phyloP scores from a whole-genome alignment of 2,797 vertebrate species.

The Sebastolobus alascanus region DNA sequence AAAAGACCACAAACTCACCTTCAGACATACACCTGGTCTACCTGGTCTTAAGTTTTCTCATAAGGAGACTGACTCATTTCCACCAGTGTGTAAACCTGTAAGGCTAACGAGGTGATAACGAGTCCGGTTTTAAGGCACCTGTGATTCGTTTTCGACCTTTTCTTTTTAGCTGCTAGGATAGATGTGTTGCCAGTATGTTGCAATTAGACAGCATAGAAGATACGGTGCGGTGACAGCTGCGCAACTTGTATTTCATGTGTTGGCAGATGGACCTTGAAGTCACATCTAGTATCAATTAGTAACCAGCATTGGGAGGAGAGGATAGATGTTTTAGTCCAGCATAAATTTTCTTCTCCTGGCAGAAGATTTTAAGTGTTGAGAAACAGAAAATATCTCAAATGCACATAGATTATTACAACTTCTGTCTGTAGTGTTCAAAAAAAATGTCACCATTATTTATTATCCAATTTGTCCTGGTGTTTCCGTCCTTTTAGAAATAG shows the following conservation, averaged over 20 bases:
- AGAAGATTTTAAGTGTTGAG: background rate
- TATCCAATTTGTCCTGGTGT: background rate
- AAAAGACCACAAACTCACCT: background rate
- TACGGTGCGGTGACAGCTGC: background rate
- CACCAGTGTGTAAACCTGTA: background rate
- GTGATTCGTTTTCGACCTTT: background rate
- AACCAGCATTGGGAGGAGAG: background rate
- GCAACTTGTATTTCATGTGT: background rate
- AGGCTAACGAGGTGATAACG: background rate
- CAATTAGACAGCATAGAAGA: background rate
- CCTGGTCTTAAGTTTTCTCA: background rate
- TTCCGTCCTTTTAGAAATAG: background rate
- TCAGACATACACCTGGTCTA: background rate
- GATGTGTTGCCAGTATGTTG: background rate
- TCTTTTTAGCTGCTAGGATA: background rate
- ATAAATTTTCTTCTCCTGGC: background rate
- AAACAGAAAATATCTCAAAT: background rate
- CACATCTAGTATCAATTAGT: constrained; percentile 22
- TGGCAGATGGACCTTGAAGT: constrained; percentile 9
- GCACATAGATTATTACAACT: background rate
- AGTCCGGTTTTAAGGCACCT: background rate
- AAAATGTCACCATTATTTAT: background rate
- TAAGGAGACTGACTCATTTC: background rate
- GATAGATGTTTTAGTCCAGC: background rate
- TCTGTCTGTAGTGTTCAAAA: background rate